Conservation (phyloP, 2,113 vertebrate genomes). For the Bos taurus region DNA sequence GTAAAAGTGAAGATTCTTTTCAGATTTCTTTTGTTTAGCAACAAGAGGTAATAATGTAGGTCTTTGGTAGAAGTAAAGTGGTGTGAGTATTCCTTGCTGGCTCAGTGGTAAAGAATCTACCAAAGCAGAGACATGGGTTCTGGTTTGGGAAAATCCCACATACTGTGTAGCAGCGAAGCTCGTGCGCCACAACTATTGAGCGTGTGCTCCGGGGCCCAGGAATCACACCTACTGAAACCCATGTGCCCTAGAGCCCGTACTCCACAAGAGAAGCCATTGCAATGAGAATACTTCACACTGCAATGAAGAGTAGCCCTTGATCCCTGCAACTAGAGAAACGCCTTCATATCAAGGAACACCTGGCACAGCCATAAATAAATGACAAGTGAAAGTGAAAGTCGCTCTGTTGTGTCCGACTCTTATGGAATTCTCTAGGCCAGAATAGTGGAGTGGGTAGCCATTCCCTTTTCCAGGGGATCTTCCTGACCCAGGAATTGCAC, state of each 20-base stretch:
- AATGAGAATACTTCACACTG: not conserved
- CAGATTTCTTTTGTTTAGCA: not conserved
- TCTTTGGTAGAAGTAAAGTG: not conserved
- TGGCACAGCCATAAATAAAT: not conserved
- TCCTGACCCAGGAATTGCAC: not conserved
- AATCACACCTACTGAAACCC: not conserved
- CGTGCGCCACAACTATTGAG: not conserved
- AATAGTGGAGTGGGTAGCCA: not conserved
- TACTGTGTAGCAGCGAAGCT: not conserved
- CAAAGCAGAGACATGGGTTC: not conserved
- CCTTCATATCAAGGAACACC: not conserved
- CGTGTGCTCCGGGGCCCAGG: not conserved
- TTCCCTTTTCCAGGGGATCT: not conserved
- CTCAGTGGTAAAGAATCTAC: not conserved
- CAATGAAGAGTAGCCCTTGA: not conserved
- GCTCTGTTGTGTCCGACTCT: not conserved
- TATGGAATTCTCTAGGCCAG: not conserved
- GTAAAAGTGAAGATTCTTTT: not conserved
- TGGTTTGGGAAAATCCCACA: not conserved
- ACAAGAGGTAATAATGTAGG: not conserved
- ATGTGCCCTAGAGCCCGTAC: not conserved
- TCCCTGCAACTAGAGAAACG: not conserved
- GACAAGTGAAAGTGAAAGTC: not conserved
- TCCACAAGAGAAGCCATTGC: not conserved
- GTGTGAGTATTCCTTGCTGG: not conserved